phyloP scores from a whole-genome alignment of 2,888 invertebrate genomes.

The Megamerina dolium region DNA sequence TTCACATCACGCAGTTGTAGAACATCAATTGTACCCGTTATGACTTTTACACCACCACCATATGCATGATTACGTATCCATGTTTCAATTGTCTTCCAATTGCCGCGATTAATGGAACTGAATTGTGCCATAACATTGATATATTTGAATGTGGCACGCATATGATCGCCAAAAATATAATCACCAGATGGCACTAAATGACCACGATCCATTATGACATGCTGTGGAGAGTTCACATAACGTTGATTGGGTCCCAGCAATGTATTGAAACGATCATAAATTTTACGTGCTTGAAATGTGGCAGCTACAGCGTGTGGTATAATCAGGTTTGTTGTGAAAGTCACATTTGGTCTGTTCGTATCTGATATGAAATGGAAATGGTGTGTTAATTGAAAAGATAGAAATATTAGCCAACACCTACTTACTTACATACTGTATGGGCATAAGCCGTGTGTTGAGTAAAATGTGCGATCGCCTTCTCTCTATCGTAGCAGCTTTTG shows the following conservation, averaged over 20 bases:
- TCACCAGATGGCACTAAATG: conserved; percentile 51
- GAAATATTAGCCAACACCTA: neutral
- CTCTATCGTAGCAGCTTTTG: conserved; percentile 14
- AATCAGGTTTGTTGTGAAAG: conserved; percentile 25
- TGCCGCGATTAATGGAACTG: conserved; percentile 53
- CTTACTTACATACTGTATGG: conserved; percentile 13
- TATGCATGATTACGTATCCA: conserved; percentile 41
- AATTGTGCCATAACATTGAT: conserved; percentile 53
- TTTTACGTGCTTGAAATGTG: conserved; percentile 23
- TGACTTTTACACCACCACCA: conserved; percentile 4
- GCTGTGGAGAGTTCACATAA: conserved; percentile 11
- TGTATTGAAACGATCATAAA: conserved; percentile 16
- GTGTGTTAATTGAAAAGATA: neutral
- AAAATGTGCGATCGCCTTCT: conserved; percentile 8
- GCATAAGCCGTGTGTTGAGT: conserved; percentile 14
- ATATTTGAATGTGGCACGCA: conserved; percentile 50
- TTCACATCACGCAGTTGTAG: conserved; percentile 9
- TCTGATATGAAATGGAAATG: conserved; percentile 4
- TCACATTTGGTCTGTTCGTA: conserved; percentile 9
- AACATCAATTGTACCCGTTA: conserved; percentile 14
- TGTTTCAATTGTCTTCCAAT: conserved; percentile 52
- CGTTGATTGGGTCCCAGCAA: conserved; percentile 10
- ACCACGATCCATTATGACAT: conserved; percentile 41
- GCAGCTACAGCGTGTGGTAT: conserved; percentile 24
- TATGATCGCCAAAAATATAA: conserved; percentile 47